phyloP scores from a whole-genome alignment of 2,888 invertebrate species.

The Drosophila kambysellisi region DNA sequence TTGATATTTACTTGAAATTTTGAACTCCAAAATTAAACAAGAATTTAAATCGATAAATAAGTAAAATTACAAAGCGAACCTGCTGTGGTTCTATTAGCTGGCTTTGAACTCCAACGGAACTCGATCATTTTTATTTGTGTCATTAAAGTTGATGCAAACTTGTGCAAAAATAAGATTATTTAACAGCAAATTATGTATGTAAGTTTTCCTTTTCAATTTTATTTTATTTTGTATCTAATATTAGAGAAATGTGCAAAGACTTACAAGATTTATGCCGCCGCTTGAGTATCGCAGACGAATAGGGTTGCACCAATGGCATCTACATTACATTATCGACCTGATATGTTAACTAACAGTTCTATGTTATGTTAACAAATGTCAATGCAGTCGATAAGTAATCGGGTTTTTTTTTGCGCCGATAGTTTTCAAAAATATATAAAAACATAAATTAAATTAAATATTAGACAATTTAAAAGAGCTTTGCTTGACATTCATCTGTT shows the following conservation, averaged over 20 bases:
- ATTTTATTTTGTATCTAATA: background rate
- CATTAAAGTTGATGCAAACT: background rate
- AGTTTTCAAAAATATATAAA: background rate
- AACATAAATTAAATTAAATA: background rate
- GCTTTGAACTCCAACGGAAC: constrained; percentile 41
- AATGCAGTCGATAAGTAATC: background rate
- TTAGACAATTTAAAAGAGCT: background rate
- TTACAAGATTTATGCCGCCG: constrained; percentile 34
- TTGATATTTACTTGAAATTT: constrained; percentile 35
- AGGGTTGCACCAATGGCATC: constrained; percentile 21
- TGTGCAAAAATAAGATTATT: background rate
- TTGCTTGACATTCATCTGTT: background rate
- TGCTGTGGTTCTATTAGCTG: constrained; percentile 12
- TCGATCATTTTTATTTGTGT: constrained; percentile 17
- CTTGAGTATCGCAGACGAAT: constrained; percentile 16
- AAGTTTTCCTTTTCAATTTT: background rate
- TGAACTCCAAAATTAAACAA: constrained; percentile 25
- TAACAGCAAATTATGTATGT: too few relatives aligned
- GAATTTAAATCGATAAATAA: constrained; percentile 5
- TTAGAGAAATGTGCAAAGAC: constrained; percentile 1
- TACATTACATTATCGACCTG: background rate
- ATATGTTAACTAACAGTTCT: constrained; percentile 18
- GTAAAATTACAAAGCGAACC: constrained; percentile 42
- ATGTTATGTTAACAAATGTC: constrained; percentile 14
- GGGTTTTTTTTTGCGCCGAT: background rate